phyloP scores from a whole-genome alignment of 30 jellyfish, hydroid and myxozoan species.

The Hydractinia symbiolongicarpus region DNA sequence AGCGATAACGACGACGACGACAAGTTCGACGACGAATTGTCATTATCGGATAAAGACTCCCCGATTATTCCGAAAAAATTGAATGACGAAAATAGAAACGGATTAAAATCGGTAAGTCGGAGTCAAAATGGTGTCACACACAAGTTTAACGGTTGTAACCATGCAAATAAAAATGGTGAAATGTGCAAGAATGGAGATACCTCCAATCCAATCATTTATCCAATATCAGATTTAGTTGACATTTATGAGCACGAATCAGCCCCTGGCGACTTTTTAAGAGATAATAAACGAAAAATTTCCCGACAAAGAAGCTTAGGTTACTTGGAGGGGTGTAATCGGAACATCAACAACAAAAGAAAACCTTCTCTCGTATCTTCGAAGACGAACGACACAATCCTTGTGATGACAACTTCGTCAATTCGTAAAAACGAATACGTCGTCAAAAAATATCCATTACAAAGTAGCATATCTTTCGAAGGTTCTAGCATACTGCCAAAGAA shows the following conservation, averaged over 20 bases:
- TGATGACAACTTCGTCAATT: not conserved
- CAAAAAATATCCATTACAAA: not conserved
- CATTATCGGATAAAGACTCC: not conserved
- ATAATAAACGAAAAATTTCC: not conserved
- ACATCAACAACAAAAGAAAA: not conserved
- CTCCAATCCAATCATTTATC: no score
- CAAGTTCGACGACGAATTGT: not conserved
- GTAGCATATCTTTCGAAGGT: not conserved
- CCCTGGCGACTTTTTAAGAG: not conserved
- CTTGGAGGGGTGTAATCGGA: not conserved
- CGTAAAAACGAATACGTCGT: not conserved
- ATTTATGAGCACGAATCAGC: not conserved
- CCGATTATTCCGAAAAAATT: not conserved
- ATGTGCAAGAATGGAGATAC: not conserved
- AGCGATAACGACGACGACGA: not conserved
- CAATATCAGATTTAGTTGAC: no score
- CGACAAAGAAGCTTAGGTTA: not conserved
- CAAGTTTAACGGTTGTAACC: no score
- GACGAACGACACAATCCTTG: not conserved
- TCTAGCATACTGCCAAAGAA: not conserved
- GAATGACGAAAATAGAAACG: not conserved
- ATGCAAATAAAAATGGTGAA: not conserved
- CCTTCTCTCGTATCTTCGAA: not conserved
- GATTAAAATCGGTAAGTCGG: not conserved
- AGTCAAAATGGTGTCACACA: not conserved